Evolutionary conservation across 2,113 vertebrate genomes (phyloP).

Genomic region (Ivindomyrus marchei): DNA sequence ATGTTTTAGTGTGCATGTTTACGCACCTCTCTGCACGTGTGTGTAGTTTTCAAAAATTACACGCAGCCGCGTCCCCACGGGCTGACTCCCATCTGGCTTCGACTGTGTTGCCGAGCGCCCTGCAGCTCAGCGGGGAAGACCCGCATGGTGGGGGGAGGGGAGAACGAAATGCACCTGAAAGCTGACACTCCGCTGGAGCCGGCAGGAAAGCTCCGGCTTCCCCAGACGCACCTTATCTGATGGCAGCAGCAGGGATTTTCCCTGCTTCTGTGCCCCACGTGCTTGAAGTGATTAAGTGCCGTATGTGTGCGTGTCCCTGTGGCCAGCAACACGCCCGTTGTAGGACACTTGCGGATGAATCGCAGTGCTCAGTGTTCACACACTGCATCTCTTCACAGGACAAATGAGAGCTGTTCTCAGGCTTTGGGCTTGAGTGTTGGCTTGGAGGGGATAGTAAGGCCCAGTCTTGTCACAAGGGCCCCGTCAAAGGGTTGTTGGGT

Average conservation of each 20-base stretch:
- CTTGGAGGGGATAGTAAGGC: neutral
- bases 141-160: neutral
- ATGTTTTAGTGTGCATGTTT: neutral
- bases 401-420: neutral
- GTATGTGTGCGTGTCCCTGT: neutral
- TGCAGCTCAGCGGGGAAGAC: neutral
- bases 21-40: neutral
- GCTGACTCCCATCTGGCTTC: neutral
- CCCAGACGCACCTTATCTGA: constrained; percentile 11
- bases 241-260: constrained; percentile 10
- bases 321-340: neutral
- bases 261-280: neutral
- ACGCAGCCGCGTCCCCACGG: neutral
- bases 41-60: neutral
- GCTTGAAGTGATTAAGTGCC: neutral
- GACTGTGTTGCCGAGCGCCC: neutral
- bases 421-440: neutral
- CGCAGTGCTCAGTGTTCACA: neutral
- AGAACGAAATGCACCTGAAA: neutral
- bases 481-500: neutral
- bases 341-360: neutral
- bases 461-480: neutral
- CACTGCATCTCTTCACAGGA: neutral
- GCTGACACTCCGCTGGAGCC: constrained; percentile 8
- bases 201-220: neutral